Evolutionary conservation across 2,113 vertebrate species (phyloP), one percentile per base, ranked within the genome.

Genomic region (Pseudorhombus dupliciocellatus): DNA sequence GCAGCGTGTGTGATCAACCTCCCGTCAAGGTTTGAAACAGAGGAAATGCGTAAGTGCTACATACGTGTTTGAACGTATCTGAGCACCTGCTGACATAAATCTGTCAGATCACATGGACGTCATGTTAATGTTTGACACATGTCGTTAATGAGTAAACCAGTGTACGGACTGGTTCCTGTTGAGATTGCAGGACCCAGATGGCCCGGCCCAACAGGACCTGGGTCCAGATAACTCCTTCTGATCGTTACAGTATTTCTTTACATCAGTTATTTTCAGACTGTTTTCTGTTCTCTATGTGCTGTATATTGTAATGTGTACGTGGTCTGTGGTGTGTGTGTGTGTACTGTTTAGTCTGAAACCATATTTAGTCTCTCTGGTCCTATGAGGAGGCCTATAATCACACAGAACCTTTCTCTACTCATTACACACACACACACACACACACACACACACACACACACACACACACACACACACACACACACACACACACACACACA

Each of bases 301-400:
- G 71, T 64, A 81, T 75, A 81, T 76, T 81, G 84, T 86, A 87
- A 63, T 85, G 83, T 85, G 87, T 88, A 86, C 84, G 86, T 59
- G 86, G 81, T 86, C 79, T 88, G 86, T 74, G 80, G 86, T 57
- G 80, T 52, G 3, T 78, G 73, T 74, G 79, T 79, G 73, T 67
- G 53, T 64, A 65, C 81, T 91, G 89, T 91, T 87, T 88, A 89
- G 90, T 90, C 83, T 92, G 89, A 88, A 84, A 86, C 91, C 86
- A 92, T 90, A 92, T 93, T 92, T 93, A 93, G 92, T 89, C 82
- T 88, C 71, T 82, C 76, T 85, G 75, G 77, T 87, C 74, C 88
- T 81, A 84, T 83, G 81, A 87, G 67, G 70, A 91, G 88, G 87
- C 90, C 93, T 94, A 90, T 94, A 92, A 94, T 94, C 93, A 93